A percentile compares a stretch with the other conserved stretches of the same genome.
phyloP scores from a whole-genome alignment of 2,888 invertebrate species.

The Subacronicta megacephala region DNA sequence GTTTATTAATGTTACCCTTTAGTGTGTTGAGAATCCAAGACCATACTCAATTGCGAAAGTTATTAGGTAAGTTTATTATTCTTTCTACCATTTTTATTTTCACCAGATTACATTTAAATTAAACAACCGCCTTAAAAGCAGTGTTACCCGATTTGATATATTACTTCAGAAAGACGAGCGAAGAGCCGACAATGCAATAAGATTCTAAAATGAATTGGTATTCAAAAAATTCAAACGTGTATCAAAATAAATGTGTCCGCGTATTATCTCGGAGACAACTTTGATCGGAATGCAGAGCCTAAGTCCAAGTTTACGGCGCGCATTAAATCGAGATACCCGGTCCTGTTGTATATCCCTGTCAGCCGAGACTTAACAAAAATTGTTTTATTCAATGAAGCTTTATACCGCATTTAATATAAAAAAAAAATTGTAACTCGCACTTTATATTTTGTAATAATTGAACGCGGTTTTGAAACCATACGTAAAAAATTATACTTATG shows the following conservation, averaged over 20 bases:
- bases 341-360: slow-evolving; percentile 29
- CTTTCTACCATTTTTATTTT: no score
- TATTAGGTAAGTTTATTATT: no score
- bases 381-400: slow-evolving; percentile 26
- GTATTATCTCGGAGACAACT: slow-evolving; percentile 49
- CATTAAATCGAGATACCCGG: slow-evolving; percentile 50
- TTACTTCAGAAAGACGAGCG: not conserved
- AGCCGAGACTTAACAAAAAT: slow-evolving; percentile 27
- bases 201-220: slow-evolving; percentile 8
- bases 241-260: slow-evolving; percentile 46
- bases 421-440: slow-evolving; percentile 12
- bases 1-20: no score
- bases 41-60: no score
- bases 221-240: slow-evolving; percentile 32
- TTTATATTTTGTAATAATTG: not conserved
- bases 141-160: not conserved
- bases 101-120: not conserved
- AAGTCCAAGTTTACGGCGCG: slow-evolving; percentile 48
- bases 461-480: no score
- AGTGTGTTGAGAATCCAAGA: no score
- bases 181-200: not conserved
- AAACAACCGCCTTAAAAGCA: not conserved
- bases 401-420: slow-evolving; percentile 16
- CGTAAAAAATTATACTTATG: no score
- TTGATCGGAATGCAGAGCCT: slow-evolving; percentile 57